Conservation (phyloP, 2,113 vertebrate genomes). For the Cercocebus atys region DNA sequence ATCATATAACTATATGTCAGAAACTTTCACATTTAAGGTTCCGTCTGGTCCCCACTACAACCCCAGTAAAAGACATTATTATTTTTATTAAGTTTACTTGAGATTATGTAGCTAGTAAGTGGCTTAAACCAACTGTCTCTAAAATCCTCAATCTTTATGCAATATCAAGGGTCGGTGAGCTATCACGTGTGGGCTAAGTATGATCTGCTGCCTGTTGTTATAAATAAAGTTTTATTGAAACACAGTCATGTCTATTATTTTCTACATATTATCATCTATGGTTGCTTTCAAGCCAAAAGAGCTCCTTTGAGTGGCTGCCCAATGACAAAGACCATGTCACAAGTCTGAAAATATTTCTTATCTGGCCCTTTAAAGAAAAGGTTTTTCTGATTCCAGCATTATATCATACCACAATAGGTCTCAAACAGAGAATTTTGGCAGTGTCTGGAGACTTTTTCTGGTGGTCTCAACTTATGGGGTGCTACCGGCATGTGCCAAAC, state of each 20-base stretch:
- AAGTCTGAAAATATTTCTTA: background rate
- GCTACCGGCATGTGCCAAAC: background rate
- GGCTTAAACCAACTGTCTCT: background rate
- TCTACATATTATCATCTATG: background rate
- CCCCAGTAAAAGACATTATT: background rate
- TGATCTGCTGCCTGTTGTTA: background rate
- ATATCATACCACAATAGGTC: background rate
- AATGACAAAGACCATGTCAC: background rate
- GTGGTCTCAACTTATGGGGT: background rate
- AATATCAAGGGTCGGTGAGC: background rate
- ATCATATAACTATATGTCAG: background rate
- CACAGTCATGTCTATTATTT: background rate
- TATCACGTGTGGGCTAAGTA: background rate
- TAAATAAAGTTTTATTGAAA: conserved; percentile 45
- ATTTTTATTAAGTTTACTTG: background rate
- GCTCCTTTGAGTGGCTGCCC: background rate
- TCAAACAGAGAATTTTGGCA: background rate
- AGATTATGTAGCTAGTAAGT: background rate
- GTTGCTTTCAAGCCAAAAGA: background rate
- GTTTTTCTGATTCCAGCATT: background rate
- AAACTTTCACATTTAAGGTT: background rate
- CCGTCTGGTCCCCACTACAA: background rate
- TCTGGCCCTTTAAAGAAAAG: background rate
- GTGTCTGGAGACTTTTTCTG: background rate
- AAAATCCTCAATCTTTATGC: background rate